Percentiles rank a stretch among this genome's conserved stretches.
Conservation (phyloP, 1,140 invertebrate species). For the Scylla paramamosain region DNA sequence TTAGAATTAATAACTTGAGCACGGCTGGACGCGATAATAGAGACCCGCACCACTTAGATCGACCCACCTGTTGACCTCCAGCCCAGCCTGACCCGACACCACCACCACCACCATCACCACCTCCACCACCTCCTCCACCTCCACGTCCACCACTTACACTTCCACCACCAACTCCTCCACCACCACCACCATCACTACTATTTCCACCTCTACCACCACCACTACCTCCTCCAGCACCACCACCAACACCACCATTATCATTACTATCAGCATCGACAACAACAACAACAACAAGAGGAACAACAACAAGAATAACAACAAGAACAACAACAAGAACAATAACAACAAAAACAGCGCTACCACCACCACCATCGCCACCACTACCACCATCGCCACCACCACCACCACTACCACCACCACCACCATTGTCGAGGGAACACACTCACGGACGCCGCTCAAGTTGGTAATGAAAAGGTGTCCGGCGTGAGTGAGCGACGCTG, state of each 20-base stretch:
- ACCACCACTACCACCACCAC: neutral
- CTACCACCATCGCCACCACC: neutral
- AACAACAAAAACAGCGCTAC: neutral
- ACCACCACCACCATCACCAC: neutral
- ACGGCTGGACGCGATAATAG: slow-evolving; percentile 59
- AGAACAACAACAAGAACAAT: neutral
- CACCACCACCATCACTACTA: neutral
- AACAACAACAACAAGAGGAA: too few species aligned
- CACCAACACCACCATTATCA: neutral
- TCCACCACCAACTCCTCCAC: neutral
- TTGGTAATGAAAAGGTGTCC: too few species aligned
- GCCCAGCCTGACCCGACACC: neutral
- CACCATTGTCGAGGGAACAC: neutral
- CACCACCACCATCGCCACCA: neutral
- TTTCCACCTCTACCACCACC: neutral
- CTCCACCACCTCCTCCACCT: neutral
- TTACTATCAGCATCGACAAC: too few species aligned
- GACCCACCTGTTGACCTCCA: neutral
- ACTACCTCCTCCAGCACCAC: neutral
- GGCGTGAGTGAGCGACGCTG: neutral
- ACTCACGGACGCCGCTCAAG: neutral
- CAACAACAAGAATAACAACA: too few species aligned
- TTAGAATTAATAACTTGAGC: slow-evolving; percentile 65
- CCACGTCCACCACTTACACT: neutral
- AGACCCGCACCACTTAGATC: slow-evolving; percentile 22